Evolutionary conservation across 1,140 invertebrate genomes (phyloP), one percentile per base, ranked within the genome.

Genomic region (Colletes gigas): DNA sequence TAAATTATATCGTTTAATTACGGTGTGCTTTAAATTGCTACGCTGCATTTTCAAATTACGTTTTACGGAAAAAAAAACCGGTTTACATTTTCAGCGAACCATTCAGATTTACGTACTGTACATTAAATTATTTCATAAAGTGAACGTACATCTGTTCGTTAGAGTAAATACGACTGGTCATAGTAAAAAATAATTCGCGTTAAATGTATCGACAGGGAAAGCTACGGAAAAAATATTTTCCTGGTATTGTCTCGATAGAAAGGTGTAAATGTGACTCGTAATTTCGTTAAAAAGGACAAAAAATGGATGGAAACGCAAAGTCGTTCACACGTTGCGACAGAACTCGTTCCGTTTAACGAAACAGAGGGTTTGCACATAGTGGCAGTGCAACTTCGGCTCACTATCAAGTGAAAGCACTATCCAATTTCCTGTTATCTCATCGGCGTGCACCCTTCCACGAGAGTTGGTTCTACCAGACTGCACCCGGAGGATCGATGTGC

Each of bases 361-460:
- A 82, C 66, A 21, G 39, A 78, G 54, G 60, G 44, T 72, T 70
- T 66, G 70, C 69, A 68, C 81, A 71, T 69, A 70, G 67, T 72
- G 83, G 82, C 78, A 74, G 54, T 73, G 75, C 52, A 52, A 66
- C 66, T 82, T 82, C 30, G 60, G 52, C 47, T 57, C 66, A 44
- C 74, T 79, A 65, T 77, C 68, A 76, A 76, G 47, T 77, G 68
- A 77, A 69, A 86, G 77, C 84, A 66, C 81, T 83, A 78, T 83
- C 83, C 81, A 86, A 86, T 86, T 86, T 86, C 77, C 81, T 80
- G 69, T 78, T 74, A 82, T 78, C 82, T 54, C 72, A 19, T 21
- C 41, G 70, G 59, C 50, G 30, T 82, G 67, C 69, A 84, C 57
- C 77, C 71, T 76, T 72, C 78, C 67, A 69, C 68, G 62, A 71